Base-by-base conservation (phyloP, 2,888 invertebrate genomes). In the Schrankia costaestrigalis region DNA sequence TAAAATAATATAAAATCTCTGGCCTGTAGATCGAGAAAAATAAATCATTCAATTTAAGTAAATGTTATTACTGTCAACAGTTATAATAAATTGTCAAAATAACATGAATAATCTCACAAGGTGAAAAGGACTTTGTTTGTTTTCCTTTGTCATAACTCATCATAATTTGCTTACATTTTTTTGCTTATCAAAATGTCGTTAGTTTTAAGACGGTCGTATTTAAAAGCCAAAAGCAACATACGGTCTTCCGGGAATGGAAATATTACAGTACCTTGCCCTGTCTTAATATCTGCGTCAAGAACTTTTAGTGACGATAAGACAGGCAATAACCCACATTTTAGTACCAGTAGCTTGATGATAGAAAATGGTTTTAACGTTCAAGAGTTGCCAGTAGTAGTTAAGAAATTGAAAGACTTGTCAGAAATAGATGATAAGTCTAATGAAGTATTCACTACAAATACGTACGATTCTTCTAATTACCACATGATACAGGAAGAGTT, bases 301-400 rank as follows among this genome's bases (percentile, higher is more conserved):
- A 61, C 43, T 29, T 68, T 66, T 30, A 67, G 73, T 54, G 82
- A 82, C 44, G 78, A 80, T 17, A 80, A 76, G 52, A 56, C 56
- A 47, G 58, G 59, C 21, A 65, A 58, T 46, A 67, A 63, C 48
- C 68, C 72, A 29, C 80, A 82, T 43, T 79, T 78, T 41, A 73
- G 66, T 33, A 77, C 68, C 30, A 84, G 79, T 46, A 90, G 90
- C 6, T 90, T 93, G 36, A 68, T 93, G 26, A 77, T 92, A 32
- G 93, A 94, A 75, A 91, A 92, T 64, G 93, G 92, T 3, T 74
- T 84, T n/a, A 87, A 89, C 33, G 91, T 93, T 11, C 90, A 91
- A 54, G 93, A 93, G 66, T 80, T 93, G 27, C 93, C 93, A 1
- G 78, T 92, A 8, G 88, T 93, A 31, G 89, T 93, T 13, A 84